A percentile compares a stretch with the other conserved stretches of the same genome.
Conservation (phyloP, 1,140 invertebrate genomes). For the Branchinecta lindahli region DNA sequence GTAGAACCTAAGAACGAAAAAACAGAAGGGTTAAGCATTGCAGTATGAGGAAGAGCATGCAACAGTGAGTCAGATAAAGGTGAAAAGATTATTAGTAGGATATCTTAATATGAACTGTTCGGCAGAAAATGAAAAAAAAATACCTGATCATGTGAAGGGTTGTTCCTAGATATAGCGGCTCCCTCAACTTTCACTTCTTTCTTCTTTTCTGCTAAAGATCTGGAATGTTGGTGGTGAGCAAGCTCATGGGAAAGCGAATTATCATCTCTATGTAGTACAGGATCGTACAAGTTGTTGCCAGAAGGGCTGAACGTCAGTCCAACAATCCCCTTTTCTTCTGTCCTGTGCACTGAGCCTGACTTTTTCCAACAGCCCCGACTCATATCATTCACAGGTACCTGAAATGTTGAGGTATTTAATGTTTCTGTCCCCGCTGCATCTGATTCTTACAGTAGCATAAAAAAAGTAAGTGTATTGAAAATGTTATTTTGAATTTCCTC, state of each 20-base stretch:
- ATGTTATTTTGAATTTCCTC: no score
- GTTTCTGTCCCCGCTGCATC: no score
- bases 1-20: no score
- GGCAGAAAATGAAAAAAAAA: no score
- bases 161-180: not conserved
- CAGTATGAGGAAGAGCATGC: no score
- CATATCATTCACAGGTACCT: not conserved
- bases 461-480: no score
- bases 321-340: conserved; percentile 60
- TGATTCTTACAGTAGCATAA: no score
- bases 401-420: no score
- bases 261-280: not conserved
- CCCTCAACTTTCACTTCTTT: not conserved
- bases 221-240: not conserved
- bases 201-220: not conserved
- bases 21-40: no score
- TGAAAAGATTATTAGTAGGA: no score
- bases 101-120: no score
- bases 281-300: conserved; percentile 13
- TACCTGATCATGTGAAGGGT: conserved; percentile 14
- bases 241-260: not conserved
- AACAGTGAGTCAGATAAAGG: no score
- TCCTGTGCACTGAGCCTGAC: conserved; percentile 60
- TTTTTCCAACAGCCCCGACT: conserved; percentile 37
- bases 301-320: conserved; percentile 51